phyloP scores from a whole-genome alignment of 2,888 invertebrate genomes.

The Nomada lathburiana region DNA sequence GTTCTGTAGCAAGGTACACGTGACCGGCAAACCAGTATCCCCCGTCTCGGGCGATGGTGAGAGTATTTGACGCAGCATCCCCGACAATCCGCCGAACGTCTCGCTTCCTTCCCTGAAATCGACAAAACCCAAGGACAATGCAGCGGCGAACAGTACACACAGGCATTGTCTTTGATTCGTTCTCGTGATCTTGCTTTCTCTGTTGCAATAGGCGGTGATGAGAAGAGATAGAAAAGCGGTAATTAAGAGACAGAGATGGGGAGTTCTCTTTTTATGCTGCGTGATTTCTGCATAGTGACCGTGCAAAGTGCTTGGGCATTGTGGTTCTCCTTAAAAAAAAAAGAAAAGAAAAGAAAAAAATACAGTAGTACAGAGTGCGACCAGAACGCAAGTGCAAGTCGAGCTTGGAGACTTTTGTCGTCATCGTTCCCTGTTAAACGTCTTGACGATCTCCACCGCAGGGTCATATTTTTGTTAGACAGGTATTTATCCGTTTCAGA shows the following conservation, averaged over 20 bases:
- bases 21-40: slow-evolving; percentile 69
- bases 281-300: slow-evolving; percentile 74
- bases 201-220: slow-evolving; percentile 76
- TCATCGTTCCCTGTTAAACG: slow-evolving; percentile 47
- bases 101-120: slow-evolving; percentile 82
- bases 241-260: slow-evolving; percentile 20
- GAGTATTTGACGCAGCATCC: slow-evolving; percentile 83
- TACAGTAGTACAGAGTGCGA: slow-evolving; percentile 41
- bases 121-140: slow-evolving; percentile 82
- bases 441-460: slow-evolving; percentile 23
- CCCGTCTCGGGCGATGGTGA: slow-evolving; percentile 82
- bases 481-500: not conserved
- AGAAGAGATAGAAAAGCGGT: slow-evolving; percentile 41
- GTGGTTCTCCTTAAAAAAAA: slow-evolving; percentile 48
- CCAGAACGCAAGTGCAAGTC: slow-evolving; percentile 61
- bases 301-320: slow-evolving; percentile 81
- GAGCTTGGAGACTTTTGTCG: slow-evolving; percentile 62
- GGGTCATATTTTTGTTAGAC: slow-evolving; percentile 4
- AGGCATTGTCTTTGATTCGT: slow-evolving; percentile 52
- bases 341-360: slow-evolving; percentile 24
- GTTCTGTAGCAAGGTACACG: slow-evolving; percentile 74
- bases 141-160: slow-evolving; percentile 65
- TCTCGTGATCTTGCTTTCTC: slow-evolving; percentile 61
- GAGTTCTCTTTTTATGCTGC: slow-evolving; percentile 50
- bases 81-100: slow-evolving; percentile 82